Conservation (phyloP, 1,140 invertebrate species). For the Elysia chlorotica region DNA sequence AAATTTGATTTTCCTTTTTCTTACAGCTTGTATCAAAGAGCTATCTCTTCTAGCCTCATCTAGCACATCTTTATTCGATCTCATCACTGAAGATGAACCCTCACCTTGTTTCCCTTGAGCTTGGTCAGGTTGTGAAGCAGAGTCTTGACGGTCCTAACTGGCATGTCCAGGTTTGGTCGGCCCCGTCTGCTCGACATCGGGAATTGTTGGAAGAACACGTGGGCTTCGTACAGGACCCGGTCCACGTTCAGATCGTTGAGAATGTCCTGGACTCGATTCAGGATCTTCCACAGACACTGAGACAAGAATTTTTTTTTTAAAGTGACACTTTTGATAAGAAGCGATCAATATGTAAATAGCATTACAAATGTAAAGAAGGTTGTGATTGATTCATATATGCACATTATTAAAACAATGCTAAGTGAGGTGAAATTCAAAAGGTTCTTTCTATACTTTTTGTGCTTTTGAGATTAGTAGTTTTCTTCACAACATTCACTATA, state of each 20-base stretch:
- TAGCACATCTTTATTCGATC: no score
- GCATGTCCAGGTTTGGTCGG: conserved; percentile 73
- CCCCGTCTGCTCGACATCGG: conserved; percentile 81
- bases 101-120: conserved; percentile 61
- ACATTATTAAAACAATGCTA: no score
- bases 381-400: no score
- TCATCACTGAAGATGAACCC: neutral
- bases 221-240: conserved; percentile 79
- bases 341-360: no score
- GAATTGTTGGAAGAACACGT: conserved; percentile 83
- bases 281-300: conserved; percentile 82
- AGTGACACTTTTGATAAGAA: neutral
- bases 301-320: neutral
- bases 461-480: no score
- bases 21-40: neutral
- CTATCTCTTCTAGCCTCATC: no score
- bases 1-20: neutral
- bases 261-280: conserved; percentile 78
- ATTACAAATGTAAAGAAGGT: no score
- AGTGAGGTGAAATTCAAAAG: no score
- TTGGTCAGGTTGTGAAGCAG: conserved; percentile 81
- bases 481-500: no score
- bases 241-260: conserved; percentile 80
- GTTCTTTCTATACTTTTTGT: no score
- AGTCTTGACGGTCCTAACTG: conserved; percentile 88